A percentile compares a stretch with the other conserved stretches of the same genome.
Evolutionary conservation across 2,888 invertebrate genomes (phyloP).

Genomic region (Sympetrum striolatum): DNA sequence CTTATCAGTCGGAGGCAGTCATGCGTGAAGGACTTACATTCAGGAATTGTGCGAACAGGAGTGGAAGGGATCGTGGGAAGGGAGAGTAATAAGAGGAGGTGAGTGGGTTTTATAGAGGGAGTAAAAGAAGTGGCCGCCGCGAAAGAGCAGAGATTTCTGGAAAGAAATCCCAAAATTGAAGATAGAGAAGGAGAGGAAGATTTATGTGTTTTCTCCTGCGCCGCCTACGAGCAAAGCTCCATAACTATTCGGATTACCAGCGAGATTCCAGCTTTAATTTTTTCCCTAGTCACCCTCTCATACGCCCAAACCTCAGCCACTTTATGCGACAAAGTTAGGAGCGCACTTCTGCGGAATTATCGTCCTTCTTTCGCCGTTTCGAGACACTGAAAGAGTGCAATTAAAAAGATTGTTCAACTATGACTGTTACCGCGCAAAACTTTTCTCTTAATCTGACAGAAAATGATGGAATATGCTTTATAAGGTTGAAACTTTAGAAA

Average conservation of each 20-base stretch:
- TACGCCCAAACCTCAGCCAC: not conserved
- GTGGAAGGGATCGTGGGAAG: not conserved
- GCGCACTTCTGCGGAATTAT: too few relatives aligned
- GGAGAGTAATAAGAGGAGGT: not conserved
- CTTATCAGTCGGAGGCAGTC: constrained; percentile 25
- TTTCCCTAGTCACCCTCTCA: not conserved
- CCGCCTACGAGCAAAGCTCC: not conserved
- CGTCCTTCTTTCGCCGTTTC: too few relatives aligned
- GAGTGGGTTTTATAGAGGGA: not conserved
- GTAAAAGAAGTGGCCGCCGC: not conserved
- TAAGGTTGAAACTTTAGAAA: too few relatives aligned
- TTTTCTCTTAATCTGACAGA: too few relatives aligned
- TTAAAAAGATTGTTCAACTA: not conserved
- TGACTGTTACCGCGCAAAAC: not conserved
- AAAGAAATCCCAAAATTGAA: not conserved
- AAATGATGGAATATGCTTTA: too few relatives aligned
- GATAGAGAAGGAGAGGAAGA: not conserved
- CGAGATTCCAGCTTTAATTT: not conserved
- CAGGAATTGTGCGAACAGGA: not conserved
- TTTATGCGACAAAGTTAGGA: not conserved
- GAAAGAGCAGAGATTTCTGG: not conserved
- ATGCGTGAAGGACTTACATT: constrained; percentile 15
- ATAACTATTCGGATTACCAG: not conserved
- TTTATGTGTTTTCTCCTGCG: not conserved
- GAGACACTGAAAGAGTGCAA: too few relatives aligned